A percentile compares a stretch with the other conserved stretches of the same genome.
Conservation (phyloP, 2,888 invertebrate genomes). For the Globia sparganii region DNA sequence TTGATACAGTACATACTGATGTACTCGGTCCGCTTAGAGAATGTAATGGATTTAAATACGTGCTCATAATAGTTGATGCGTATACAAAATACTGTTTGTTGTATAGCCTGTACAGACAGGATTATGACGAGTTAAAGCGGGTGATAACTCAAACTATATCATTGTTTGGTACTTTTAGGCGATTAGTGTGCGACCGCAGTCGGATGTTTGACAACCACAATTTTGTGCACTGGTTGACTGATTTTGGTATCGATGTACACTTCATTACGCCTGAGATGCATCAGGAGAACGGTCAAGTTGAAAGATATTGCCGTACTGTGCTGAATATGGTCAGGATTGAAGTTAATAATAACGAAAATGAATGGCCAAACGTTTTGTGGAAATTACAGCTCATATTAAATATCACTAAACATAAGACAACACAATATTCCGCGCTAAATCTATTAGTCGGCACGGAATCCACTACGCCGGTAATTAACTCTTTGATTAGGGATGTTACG, state of each 20-base stretch:
- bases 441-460: not conserved
- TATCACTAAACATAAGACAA: not conserved
- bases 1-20: not conserved
- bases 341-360: not conserved
- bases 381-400: slow-evolving; percentile 6
- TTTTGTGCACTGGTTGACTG: not conserved
- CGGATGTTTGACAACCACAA: slow-evolving; percentile 9
- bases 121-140: not conserved
- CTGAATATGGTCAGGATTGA: slow-evolving; percentile 23
- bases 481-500: not conserved
- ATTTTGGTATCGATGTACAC: slow-evolving; percentile 23
- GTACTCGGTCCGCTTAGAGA: slow-evolving; percentile 1
- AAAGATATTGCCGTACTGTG: slow-evolving; percentile 11
- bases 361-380: slow-evolving; percentile 14
- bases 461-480: not conserved
- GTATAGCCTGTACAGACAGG: not conserved
- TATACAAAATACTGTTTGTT: slow-evolving; percentile 8
- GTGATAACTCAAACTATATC: not conserved
- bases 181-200: not conserved
- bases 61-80: slow-evolving; percentile 5
- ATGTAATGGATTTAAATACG: not conserved
- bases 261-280: slow-evolving; percentile 44
- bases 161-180: slow-evolving; percentile 15
- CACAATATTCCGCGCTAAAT: not conserved
- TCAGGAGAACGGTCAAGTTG: slow-evolving; percentile 36